Base-by-base conservation (phyloP, 2,797 vertebrate species). In the Lacerta agilis region DNA sequence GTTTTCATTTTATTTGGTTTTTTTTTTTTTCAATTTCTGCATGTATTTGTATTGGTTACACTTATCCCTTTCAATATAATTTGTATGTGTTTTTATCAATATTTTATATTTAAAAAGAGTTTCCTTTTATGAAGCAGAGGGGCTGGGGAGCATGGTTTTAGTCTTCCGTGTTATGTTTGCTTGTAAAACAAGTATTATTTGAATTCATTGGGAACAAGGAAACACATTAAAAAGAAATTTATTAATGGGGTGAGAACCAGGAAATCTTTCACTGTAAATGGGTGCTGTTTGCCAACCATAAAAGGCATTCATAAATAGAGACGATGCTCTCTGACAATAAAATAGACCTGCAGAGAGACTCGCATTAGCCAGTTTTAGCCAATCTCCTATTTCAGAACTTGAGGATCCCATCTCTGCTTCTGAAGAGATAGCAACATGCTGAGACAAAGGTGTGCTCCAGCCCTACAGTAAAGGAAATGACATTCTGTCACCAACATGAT, bases 401-500 rank as follows among this genome's bases (percentile, higher is more conserved):
- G 3, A 61, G 55, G 76, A 3, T 27, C 58, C 38, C 61, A 18
- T 64, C 20, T 81, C 55, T 81, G 79, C 9, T 77, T 61, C 79
- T 11, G 29, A 61, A 33, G 10, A 15, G 17, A n/a, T 55, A 5
- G 11, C 20, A 38, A 29, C 8, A 23, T 25, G 58, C 29, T 23
- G 38, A 23, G 13, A 18, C 9, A 81, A 66, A 18, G 67, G 20
- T 36, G 29, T 3, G 1, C 11, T 27, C 13, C 8, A 17, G 9
- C 10, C 45, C 25, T 45, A 72, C 11, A 23, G 20, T 0, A 49
- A 8, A 17, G 27, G 67, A 1, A 2, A 79, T 61, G 36, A 88
- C 85, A 43, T 0, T 0, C 5, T 25, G 66, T 82, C 38, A 61
- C n/a, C 55, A 27, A 76, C 86, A 71, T 6, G 84, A 67, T 1